Conservation (phyloP, 2,888 invertebrate species). For the Melikaiella ostensackeni region DNA sequence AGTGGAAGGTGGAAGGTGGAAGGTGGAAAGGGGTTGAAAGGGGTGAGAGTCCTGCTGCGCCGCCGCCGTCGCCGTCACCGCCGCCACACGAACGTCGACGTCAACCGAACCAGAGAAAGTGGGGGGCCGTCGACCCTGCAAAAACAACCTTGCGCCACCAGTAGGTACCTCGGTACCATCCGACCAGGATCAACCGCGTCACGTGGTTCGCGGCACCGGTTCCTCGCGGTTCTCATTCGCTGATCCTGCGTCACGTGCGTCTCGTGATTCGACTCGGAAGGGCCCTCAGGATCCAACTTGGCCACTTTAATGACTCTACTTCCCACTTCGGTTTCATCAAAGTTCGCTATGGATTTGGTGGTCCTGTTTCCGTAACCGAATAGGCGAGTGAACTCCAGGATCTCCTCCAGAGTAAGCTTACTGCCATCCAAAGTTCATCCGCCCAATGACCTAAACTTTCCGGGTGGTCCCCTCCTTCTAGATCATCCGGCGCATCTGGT, state of each 20-base stretch:
- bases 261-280: background rate
- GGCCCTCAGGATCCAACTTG: background rate
- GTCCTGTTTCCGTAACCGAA: background rate
- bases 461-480: background rate
- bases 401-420: slow-evolving; percentile 21
- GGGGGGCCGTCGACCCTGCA: slow-evolving; percentile 38
- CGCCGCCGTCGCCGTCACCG: slow-evolving; percentile 20
- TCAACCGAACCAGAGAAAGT: slow-evolving; percentile 36
- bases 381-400: slow-evolving; percentile 4
- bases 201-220: background rate
- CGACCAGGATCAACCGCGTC: slow-evolving; percentile 7
- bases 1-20: slow-evolving; percentile 10
- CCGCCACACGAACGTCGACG: slow-evolving; percentile 25
- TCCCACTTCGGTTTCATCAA: background rate
- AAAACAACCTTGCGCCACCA: slow-evolving; percentile 33
- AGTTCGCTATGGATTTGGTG: background rate
- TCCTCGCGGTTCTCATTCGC: background rate
- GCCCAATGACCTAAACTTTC: slow-evolving; percentile 38
- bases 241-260: slow-evolving; percentile 17
- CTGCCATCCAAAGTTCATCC: slow-evolving; percentile 34
- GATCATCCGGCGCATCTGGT: slow-evolving; percentile 9
- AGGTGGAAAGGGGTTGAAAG: background rate
- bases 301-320: background rate
- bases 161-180: slow-evolving; percentile 33
- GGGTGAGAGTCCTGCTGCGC: slow-evolving; percentile 26